Conservation (phyloP, 2,797 vertebrate species). For the Brachymystax lenok region DNA sequence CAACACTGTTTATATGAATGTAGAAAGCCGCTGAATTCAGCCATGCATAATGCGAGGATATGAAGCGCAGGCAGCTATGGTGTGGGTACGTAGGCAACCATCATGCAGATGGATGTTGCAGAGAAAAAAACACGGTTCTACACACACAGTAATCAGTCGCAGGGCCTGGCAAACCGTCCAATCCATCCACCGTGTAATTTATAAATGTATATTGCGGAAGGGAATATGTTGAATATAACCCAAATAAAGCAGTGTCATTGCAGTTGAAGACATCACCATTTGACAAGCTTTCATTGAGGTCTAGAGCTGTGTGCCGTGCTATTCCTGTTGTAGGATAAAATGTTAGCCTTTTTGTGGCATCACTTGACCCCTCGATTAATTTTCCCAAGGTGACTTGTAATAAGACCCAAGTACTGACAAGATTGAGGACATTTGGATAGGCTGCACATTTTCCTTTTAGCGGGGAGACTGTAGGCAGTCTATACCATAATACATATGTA, state of each 20-base stretch:
- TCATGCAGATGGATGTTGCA: constrained; percentile 44
- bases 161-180: constrained; percentile 6
- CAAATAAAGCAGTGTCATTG: constrained; percentile 61
- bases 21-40: constrained; percentile 23
- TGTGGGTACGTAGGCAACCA: constrained; percentile 43
- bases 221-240: not conserved
- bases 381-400: constrained; percentile 78
- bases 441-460: not conserved
- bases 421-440: not conserved
- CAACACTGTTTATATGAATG: not conserved
- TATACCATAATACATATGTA: not conserved
- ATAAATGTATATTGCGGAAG: not conserved
- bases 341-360: constrained; percentile 66
- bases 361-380: constrained; percentile 65
- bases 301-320: constrained; percentile 26
- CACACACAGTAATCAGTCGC: constrained; percentile 14
- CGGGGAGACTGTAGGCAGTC: not conserved
- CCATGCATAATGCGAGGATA: constrained; percentile 46
- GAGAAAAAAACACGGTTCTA: not conserved
- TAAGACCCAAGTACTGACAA: constrained; percentile 48
- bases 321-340: constrained; percentile 45
- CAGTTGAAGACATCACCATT: constrained; percentile 49
- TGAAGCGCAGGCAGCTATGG: constrained; percentile 34
- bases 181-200: not conserved
- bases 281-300: constrained; percentile 36